phyloP scores from a whole-genome alignment of 2,888 invertebrate species.

The Drosophila emarginata region DNA sequence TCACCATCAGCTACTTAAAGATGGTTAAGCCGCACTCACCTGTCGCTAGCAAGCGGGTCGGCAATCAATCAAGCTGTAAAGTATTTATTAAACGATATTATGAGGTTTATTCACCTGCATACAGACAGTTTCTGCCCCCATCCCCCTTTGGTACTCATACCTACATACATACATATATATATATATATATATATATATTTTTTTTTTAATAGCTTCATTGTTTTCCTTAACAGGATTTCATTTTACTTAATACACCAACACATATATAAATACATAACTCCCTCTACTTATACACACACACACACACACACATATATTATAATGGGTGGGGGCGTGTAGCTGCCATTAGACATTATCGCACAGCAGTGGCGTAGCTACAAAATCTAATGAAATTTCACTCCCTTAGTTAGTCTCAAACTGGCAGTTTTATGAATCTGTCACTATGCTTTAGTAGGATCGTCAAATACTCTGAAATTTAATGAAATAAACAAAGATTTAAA shows the following conservation, averaged over 20 bases:
- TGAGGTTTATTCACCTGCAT: conserved; percentile 64
- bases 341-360: conserved; percentile 4
- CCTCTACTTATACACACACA: conserved; percentile 13
- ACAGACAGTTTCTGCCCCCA: conserved; percentile 18
- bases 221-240: conserved; percentile 75
- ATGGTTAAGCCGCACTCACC: conserved; percentile 59
- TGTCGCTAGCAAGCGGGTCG: conserved; percentile 56
- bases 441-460: too few species aligned
- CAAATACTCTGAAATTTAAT: too few species aligned
- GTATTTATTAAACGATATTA: conserved; percentile 77
- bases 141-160: neutral
- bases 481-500: too few species aligned
- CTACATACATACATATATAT: neutral
- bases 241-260: conserved; percentile 70
- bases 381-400: neutral
- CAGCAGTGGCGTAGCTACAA: neutral
- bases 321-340: neutral
- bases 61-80: conserved; percentile 76
- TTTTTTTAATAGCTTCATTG: conserved; percentile 74
- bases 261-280: conserved; percentile 39
- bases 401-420: neutral
- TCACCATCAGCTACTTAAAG: conserved; percentile 55
- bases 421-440: too few species aligned
- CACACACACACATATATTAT: neutral
- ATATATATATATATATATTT: neutral